Evolutionary conservation across 2,797 vertebrate genomes (phyloP), one percentile per base, ranked within the genome.

Genomic region (Mycteria americana): DNA sequence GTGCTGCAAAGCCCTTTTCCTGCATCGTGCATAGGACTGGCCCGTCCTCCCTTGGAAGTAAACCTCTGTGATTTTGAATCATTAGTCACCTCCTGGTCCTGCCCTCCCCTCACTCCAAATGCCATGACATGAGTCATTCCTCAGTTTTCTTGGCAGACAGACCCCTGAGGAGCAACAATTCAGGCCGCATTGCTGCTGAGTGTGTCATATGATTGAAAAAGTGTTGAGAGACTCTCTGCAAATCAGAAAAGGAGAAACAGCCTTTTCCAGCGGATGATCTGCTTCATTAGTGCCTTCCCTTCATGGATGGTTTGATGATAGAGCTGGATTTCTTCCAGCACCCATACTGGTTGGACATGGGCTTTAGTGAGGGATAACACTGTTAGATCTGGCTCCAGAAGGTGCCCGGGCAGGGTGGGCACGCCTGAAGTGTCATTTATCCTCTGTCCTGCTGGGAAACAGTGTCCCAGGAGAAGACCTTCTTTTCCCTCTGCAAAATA

Each of bases 61-160:
- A 90, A 63, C 7, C 53, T 75, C 84, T 74, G 67, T 89, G 62
- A 63, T 95, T 75, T 64, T 48, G 50, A 73, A 86, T 79, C 6
- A 86, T 90, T 77, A 94, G 64, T 73, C 85, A 92, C 48, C 62
- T 91, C 92, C 43, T 1, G 6, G 59, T 92, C 74, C 79, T 95
- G 91, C 82, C 51, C 70, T 65, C 54, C 50, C 39, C 21, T 75
- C 1, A 0, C 65, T 95, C 54, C 0, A 2, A 89, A 75, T 72
- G 77, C 59, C 69, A 85, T 2, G 2, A 41, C 51, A 33, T 94
- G 92, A 93, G 82, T 95, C 76, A 96, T 88, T 88, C 63, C 74
- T 74, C 59, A 45, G 51, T 86, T 79, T 86, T 93, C 91, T 92
- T 93, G 96, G 85, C 95, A 97, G 87, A 73, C 54, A 72, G 93